phyloP scores from a whole-genome alignment of 2,113 vertebrate species.

The Nyctibius bracteatus region DNA sequence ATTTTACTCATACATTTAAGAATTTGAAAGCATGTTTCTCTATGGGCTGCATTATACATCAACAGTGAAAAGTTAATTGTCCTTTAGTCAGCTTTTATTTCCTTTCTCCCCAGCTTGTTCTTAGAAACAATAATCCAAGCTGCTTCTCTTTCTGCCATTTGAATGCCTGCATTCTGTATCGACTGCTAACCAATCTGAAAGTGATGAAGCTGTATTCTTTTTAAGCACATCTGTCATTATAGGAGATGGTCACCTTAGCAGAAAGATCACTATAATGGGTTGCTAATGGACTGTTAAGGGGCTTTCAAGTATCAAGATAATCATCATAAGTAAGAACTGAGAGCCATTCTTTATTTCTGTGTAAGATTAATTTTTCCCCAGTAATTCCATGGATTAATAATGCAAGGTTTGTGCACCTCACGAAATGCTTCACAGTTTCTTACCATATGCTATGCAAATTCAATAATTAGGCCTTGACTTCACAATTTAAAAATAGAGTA shows the following conservation, averaged over 20 bases:
- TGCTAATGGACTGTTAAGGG: constrained; percentile 27
- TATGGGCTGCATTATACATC: background rate
- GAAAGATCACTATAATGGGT: background rate
- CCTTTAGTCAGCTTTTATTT: background rate
- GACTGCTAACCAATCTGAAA: background rate
- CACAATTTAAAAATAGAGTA: constrained; percentile 1
- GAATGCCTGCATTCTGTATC: background rate
- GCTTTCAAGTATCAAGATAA: constrained; percentile 12
- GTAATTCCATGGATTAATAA: constrained; percentile 40
- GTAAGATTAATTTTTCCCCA: constrained; percentile 31
- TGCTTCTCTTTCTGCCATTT: background rate
- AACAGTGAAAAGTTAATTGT: background rate
- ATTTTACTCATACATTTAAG: background rate
- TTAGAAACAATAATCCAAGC: background rate
- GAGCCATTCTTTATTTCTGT: constrained; percentile 16
- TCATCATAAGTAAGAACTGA: constrained; percentile 12
- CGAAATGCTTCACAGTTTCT: constrained; percentile 19
- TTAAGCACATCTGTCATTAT: background rate
- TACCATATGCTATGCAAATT: constrained; percentile 48
- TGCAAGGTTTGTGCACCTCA: constrained; percentile 49
- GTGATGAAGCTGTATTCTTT: background rate
- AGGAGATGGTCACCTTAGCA: constrained; percentile 30
- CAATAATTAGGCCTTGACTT: constrained; percentile 25
- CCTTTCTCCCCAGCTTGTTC: background rate
- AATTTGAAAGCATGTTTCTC: background rate